Evolutionary conservation across 2,113 vertebrate genomes (phyloP).

Genomic region (Cnemophilus loriae): DNA sequence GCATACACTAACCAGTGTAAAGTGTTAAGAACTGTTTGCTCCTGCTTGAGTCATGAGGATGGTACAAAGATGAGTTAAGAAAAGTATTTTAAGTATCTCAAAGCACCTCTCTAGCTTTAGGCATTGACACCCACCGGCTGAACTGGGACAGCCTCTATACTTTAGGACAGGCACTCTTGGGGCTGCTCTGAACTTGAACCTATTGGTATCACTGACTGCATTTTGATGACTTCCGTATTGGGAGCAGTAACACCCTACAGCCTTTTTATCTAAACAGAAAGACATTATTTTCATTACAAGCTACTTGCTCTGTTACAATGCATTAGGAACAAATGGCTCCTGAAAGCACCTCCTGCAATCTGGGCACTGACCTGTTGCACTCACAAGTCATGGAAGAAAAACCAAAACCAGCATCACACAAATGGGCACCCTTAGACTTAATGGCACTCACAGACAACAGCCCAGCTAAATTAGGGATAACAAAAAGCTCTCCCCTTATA

Average conservation of each 20-base stretch:
- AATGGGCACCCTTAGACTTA: background rate
- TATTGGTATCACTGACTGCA: background rate
- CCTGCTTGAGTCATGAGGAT: background rate
- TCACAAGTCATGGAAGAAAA: background rate
- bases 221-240: background rate
- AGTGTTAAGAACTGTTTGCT: background rate
- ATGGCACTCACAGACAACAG: background rate
- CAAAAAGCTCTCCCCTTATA: background rate
- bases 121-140: accelerated
- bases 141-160: background rate
- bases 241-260: background rate
- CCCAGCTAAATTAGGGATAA: background rate
- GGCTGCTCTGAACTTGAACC: background rate
- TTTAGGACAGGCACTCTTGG: background rate
- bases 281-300: background rate
- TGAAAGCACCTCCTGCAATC: background rate
- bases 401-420: background rate
- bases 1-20: background rate
- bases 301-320: background rate
- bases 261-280: background rate
- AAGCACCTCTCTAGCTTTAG: background rate
- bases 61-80: background rate
- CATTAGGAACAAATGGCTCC: background rate
- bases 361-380: background rate
- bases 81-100: background rate